phyloP scores from a whole-genome alignment of 2,113 vertebrate species.

The Parotia lawesii region DNA sequence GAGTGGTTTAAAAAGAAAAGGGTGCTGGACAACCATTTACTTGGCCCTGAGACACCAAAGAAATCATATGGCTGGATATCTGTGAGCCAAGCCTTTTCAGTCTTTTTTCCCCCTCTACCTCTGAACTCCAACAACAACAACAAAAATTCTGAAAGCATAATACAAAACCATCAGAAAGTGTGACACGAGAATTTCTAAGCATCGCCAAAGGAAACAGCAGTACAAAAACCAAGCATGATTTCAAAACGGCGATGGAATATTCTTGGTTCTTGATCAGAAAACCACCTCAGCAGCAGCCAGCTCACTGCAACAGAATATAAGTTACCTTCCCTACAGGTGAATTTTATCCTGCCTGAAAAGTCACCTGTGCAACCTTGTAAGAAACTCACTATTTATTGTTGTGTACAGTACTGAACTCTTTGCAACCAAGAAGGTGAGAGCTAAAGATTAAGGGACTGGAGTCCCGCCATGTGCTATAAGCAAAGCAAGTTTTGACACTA shows the following conservation, averaged over 20 bases:
- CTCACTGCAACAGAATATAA: not conserved
- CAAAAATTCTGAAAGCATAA: not conserved
- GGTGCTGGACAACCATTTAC: not conserved
- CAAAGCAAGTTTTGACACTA: not conserved
- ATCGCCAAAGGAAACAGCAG: not conserved
- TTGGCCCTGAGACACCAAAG: not conserved
- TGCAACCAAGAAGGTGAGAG: not conserved
- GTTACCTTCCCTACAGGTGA: not conserved
- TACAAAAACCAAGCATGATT: not conserved
- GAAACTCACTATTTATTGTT: not conserved
- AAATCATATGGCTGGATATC: not conserved
- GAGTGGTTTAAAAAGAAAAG: not conserved
- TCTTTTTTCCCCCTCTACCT: not conserved
- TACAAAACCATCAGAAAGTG: not conserved
- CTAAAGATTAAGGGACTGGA: not conserved
- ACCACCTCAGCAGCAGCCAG: not conserved
- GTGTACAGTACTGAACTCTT: not conserved
- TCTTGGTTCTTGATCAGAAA: not conserved
- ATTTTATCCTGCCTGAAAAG: not conserved
- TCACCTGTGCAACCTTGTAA: not conserved
- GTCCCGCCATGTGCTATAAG: not conserved
- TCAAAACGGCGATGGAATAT: not conserved
- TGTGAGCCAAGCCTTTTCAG: not conserved
- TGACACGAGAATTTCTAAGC: not conserved
- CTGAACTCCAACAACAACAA: constrained; percentile 38